Evolutionary conservation across 2,797 vertebrate species (phyloP), one percentile per base, ranked within the genome.

Genomic region (Stomatorhinus walkeri): DNA sequence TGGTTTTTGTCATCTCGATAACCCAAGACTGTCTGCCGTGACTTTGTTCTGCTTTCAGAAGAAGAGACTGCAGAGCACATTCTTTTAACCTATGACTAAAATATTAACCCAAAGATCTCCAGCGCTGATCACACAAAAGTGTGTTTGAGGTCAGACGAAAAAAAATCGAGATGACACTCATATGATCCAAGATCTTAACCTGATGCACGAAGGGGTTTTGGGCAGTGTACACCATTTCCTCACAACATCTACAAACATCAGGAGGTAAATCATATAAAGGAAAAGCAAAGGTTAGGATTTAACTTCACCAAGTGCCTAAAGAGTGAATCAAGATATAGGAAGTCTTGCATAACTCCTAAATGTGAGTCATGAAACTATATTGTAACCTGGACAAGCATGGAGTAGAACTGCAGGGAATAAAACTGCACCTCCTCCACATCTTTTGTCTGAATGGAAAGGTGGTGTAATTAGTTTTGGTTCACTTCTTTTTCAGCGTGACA

Each of bases 1-100:
- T 87, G 14, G 51, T 87, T 90, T 91, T 93, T 81, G 90, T 91
- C 89, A 88, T 85, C 85, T 88, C 54, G 14, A 19, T 88, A 6
- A 88, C 61, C 72, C 68, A 87, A 7, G 91, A 93, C 93, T 22
- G 8, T 83, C n/a, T 49, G 81, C 22, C 16, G 24, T 85, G 81
- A 51, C 43, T 85, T 85, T 4, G 1, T 22, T 85, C 81, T 51
- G 43, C 48, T 85, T 85, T 85, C 48, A 24, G 10, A n/a, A 51
- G 81, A n/a, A 49, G 9, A 84, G 9, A 84, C 22, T 24, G 79
- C 14, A 85, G 48, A 28, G 46, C 22, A 46, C 10, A 51, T 85
- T 24, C 9, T 28, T 51, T 84, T 22, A 49, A 22, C n/a, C 16
- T 48, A 46, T 12, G 22, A 85, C 81, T 85, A 24, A 49, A 85